Base-by-base conservation (phyloP, 2,797 vertebrate genomes). In the Malurus splendens region DNA sequence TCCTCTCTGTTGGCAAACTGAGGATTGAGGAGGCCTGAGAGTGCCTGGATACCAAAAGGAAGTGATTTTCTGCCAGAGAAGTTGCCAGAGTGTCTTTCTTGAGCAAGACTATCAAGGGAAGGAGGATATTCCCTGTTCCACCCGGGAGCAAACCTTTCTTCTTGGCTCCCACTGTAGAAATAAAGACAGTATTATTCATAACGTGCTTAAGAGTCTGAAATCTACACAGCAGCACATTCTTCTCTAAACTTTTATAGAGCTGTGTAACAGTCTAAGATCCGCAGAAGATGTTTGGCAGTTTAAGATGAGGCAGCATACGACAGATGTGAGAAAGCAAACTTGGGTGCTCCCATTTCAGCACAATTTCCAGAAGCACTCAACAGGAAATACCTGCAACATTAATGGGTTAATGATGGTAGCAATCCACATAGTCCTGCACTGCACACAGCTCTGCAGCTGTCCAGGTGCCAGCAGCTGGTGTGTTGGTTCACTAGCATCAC, bases 101-200 rank as follows among this genome's bases (percentile, higher is more conserved):
- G 98, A 98, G 98, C 98, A 95, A 98, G 98, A 95, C 98, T 98
- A 97, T 98, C 98, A 98, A 98, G 97, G 97, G 98, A 98, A 93
- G 98, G 98, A 98, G 98, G 99, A 97, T 98, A 98, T 93, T 99
- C 98, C 97, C 97, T 97, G 97, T 97, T 98, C 97, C 97, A 98
- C 97, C 96, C 97, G 96, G 97, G 97, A 98, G 97, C 96, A 98
- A 98, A 98, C 97, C 97, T 97, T 96, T 97, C 97, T 97, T 98
- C 98, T 97, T 97, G 98, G 97, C 98, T 98, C 95, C 98, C 98
- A 97, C 99, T 99, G 98, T 90, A 98, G 97, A 97, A 97, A 97
- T 97, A 97, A 97, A 97, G 97, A 97, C 96, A 97, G 97, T 95
- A 96, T 97, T 97, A 97, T 96, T 97, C 95, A 97, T 97, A 97